Percentiles rank a stretch among this genome's conserved stretches.
Conservation (phyloP, 2,888 invertebrate species). For the Drosophila acutilabella region DNA sequence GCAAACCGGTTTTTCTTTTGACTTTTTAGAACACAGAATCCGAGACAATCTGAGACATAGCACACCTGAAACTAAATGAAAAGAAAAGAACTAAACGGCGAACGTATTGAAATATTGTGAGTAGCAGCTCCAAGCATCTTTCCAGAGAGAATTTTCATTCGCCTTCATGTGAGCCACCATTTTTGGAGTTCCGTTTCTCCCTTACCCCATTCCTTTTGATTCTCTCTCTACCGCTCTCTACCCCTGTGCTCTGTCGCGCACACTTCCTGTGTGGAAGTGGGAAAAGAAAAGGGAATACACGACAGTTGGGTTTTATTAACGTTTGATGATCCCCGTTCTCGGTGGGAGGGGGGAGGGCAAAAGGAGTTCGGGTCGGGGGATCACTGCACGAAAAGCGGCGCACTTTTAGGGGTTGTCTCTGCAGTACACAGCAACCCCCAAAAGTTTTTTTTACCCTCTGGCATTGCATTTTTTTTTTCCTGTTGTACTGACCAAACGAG, state of each 20-base stretch:
- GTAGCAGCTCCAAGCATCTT: conserved; percentile 4
- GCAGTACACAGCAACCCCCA: conserved; percentile 60
- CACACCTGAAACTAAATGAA: conserved; percentile 17
- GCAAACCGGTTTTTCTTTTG: conserved; percentile 78
- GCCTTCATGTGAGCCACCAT: not conserved
- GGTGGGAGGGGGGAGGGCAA: not conserved
- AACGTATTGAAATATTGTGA: conserved; percentile 13
- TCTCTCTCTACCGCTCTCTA: not conserved
- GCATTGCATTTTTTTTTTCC: not conserved
- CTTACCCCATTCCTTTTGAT: not conserved
- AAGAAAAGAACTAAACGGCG: conserved; percentile 24
- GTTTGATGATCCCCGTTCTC: conserved; percentile 41
- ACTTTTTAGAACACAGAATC: conserved; percentile 67
- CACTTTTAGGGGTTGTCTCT: conserved; percentile 42
- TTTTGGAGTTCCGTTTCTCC: conserved; percentile 1
- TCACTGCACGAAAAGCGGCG: conserved; percentile 23
- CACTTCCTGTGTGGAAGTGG: conserved; percentile 40
- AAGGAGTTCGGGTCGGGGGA: conserved; percentile 44
- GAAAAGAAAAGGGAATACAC: conserved; percentile 12
- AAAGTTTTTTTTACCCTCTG: conserved; percentile 37
- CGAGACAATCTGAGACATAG: conserved; percentile 31
- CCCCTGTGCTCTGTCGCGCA: conserved; percentile 18
- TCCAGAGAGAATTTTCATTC: conserved; percentile 4
- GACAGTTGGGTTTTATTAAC: conserved; percentile 34
- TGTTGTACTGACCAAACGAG: conserved; percentile 43